Conservation (phyloP, 2,113 vertebrate species). For the Mesitornis unicolor region DNA sequence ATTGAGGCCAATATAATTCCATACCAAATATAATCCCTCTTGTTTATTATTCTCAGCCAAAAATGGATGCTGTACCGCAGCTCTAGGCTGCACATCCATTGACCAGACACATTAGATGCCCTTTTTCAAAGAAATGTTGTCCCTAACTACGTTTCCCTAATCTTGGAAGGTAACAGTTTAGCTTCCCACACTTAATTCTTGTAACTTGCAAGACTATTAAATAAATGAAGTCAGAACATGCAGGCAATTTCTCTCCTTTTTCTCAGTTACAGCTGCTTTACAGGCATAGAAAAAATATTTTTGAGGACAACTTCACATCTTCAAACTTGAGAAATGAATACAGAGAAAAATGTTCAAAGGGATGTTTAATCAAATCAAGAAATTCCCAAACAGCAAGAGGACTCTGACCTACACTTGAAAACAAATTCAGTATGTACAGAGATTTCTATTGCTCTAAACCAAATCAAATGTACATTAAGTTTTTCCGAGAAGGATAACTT, state of each 20-base stretch:
- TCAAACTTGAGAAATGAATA: not conserved
- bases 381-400: not conserved
- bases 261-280: not conserved
- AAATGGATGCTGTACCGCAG: not conserved
- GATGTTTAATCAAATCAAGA: not conserved
- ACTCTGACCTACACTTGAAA: not conserved
- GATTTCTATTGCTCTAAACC: not conserved
- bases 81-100: not conserved
- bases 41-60: not conserved
- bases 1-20: not conserved
- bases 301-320: not conserved
- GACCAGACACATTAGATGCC: not conserved
- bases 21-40: not conserved
- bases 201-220: too few species aligned
- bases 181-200: too few species aligned
- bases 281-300: not conserved
- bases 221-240: not conserved
- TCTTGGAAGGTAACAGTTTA: not conserved
- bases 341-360: not conserved
- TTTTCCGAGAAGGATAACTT: not conserved
- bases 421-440: not conserved
- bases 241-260: not conserved
- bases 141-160: not conserved
- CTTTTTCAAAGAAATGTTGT: not conserved
- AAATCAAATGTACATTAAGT: not conserved